Evolutionary conservation across 30 jellyfish, hydroid and myxozoan genomes (phyloP), one percentile per base, ranked within the genome.

Genomic region (Mastigias papua): DNA sequence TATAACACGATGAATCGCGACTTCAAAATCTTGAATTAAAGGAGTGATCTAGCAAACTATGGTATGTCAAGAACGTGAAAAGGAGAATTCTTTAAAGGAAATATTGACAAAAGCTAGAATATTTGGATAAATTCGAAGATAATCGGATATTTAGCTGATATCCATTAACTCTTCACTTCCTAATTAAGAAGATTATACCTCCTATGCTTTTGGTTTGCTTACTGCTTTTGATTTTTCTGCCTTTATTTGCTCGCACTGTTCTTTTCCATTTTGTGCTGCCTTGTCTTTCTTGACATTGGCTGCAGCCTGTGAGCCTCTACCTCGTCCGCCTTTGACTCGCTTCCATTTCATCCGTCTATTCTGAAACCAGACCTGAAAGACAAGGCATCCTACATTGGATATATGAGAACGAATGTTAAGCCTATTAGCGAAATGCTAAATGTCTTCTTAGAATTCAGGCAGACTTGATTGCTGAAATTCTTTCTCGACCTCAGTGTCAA

Each of bases 311-410:
- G 97, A 46, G 78, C 94, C 94, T 62, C 94, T 74, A 5, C 97
- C 96, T 80, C 97, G 92, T 11, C 97, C 93, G 29, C 99, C 99
- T 61, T 90, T 90, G 82, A 95, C 99, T 80, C 99, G 92, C 73
- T 95, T 95, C 99, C 99, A 95, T 90, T 95, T 95, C 99, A 95
- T 95, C 63, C 99, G 82, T 75, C 99, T 70, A 50, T 94, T 94
- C 85, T 94, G 98, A 79, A 94, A 94, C 98, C 98, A 94, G 16
- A 85, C 94, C 94, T 85, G 51, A 5, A 85, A 85, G 71, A 46
- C 3, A 76, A 37, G 34, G 48, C 30, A 37, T 67, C 33, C 0
- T 2, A 71, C 10, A 32, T 37, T 5, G 17, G 19, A 72, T 67
- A 21, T n/a, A 11, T 23, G 74, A 63, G 19, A 2, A 63, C 19